Evolutionary conservation across 2,888 invertebrate species (phyloP).

Genomic region (Dendrolimus houi): DNA sequence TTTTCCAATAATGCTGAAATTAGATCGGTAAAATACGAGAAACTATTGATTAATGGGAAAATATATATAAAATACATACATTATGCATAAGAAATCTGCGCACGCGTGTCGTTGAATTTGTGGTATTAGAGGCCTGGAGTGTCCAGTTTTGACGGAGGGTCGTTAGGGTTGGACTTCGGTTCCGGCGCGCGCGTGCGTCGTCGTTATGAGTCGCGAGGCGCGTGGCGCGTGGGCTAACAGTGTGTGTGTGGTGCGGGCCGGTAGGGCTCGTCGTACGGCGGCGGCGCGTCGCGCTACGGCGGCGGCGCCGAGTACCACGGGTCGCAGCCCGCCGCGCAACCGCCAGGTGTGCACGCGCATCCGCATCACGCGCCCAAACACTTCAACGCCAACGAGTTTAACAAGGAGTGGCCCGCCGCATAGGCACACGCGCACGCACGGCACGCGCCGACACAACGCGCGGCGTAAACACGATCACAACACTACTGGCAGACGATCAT

Average conservation of each 20-base stretch:
- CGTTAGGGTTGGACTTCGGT: neutral
- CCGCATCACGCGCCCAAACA: constrained; percentile 76
- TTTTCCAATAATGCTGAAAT: too few relatives aligned
- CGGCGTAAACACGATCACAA: constrained; percentile 7
- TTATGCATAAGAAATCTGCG: neutral
- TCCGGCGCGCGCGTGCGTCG: neutral
- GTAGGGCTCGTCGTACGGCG: constrained; percentile 74
- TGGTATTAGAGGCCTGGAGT: neutral
- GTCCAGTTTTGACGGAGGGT: neutral
- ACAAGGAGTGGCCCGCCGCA: constrained; percentile 76
- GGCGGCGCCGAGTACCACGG: constrained; percentile 63
- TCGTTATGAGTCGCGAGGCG: neutral
- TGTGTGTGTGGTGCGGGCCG: constrained; percentile 20
- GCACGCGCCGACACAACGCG: constrained; percentile 4
- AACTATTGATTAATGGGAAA: too few relatives aligned
- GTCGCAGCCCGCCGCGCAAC: constrained; percentile 54
- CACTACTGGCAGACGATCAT: neutral
- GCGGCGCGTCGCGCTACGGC: constrained; percentile 62
- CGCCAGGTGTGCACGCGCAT: constrained; percentile 69
- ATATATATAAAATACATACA: too few relatives aligned
- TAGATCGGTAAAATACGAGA: too few relatives aligned
- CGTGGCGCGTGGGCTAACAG: constrained; percentile 3
- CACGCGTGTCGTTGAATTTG: neutral
- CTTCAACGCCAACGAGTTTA: constrained; percentile 70
- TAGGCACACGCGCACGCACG: constrained; percentile 23